phyloP scores from a whole-genome alignment of 53 echinoderm and acorn worm species.

The Henricia sp. region DNA sequence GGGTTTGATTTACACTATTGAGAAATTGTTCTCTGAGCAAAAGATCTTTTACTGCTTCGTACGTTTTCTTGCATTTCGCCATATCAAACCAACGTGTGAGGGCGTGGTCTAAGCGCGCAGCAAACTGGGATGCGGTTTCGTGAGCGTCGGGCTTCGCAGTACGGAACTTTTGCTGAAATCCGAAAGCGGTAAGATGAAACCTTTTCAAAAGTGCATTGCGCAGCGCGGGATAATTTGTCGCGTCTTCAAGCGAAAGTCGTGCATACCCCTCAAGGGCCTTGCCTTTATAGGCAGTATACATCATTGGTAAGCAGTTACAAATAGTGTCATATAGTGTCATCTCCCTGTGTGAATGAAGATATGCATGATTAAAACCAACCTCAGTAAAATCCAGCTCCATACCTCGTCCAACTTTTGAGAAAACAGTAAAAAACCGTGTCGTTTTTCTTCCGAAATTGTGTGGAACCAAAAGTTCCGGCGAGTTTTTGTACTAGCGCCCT shows the following conservation, averaged over 20 bases:
- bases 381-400: no score
- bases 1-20: background rate
- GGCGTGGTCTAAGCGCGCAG: background rate
- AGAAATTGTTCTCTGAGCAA: background rate
- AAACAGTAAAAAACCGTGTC: no score
- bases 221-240: constrained; percentile 11
- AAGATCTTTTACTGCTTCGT: background rate
- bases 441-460: no score
- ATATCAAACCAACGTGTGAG: background rate
- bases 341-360: no score
- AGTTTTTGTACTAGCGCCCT: no score
- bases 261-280: constrained; percentile 51
- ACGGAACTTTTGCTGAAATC: background rate
- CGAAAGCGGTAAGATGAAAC: constrained; percentile 3
- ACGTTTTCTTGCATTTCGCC: no score
- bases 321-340: no score
- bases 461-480: no score
- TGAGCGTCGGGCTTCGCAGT: background rate
- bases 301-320: no score
- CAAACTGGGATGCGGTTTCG: background rate
- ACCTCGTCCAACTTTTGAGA: no score
- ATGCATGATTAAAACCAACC: no score
- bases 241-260: constrained; percentile 20
- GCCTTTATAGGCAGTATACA: no score
- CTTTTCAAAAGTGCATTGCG: constrained; percentile 30